A percentile compares a stretch with the other conserved stretches of the same genome.
Evolutionary conservation across 2,797 vertebrate species (phyloP).

Genomic region (Bucorvus abyssinicus): DNA sequence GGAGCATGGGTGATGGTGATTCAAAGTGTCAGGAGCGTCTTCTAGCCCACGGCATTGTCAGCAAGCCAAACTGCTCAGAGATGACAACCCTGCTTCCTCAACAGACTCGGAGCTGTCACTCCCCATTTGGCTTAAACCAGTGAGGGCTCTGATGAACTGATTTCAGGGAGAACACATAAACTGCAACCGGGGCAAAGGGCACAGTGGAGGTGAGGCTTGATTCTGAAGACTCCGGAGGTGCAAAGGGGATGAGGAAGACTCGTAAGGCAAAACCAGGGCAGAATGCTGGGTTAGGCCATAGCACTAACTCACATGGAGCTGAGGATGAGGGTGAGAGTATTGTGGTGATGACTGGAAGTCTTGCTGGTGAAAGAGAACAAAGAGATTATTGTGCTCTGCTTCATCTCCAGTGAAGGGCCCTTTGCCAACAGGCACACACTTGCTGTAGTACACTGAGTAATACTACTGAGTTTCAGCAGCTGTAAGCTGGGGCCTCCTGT

Average conservation of each 20-base stretch:
- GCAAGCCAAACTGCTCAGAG: background rate
- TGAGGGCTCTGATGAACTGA: background rate
- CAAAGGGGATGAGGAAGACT: background rate
- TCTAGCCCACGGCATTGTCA: background rate
- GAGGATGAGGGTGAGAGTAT: background rate
- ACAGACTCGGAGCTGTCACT: background rate
- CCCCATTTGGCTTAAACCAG: background rate
- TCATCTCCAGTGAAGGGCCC: background rate
- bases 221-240: background rate
- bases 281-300: background rate
- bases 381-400: background rate
- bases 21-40: slow-evolving; percentile 34
- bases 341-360: background rate
- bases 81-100: slow-evolving; percentile 11
- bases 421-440: background rate
- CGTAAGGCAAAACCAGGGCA: background rate
- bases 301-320: background rate
- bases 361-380: background rate
- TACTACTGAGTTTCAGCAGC: background rate
- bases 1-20: slow-evolving; percentile 24
- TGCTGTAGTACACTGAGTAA: background rate
- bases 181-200: background rate
- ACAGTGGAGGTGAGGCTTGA: too few species aligned
- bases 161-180: background rate
- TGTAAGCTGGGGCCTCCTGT: background rate